Evolutionary conservation across 92 coral and sea anemone species (phyloP).

Genomic region (Umimayanthus chanpuru): DNA sequence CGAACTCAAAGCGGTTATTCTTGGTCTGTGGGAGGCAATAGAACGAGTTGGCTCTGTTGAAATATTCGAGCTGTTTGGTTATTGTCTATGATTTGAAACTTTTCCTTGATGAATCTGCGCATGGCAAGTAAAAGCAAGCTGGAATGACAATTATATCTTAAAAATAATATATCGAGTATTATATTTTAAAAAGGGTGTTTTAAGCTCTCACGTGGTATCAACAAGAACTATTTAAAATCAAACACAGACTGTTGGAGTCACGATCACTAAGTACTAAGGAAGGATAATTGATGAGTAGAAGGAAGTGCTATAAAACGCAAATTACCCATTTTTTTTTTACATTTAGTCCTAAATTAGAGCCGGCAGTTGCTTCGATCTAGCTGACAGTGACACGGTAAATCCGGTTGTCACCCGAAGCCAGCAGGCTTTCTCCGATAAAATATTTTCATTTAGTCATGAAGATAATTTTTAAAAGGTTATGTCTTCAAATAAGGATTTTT

Average conservation of each 20-base stretch:
- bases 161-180: background rate
- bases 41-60: background rate
- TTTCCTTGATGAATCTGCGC: slow-evolving; percentile 37
- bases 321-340: background rate
- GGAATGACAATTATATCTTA: background rate
- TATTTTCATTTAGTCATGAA: background rate
- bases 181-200: background rate
- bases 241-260: background rate
- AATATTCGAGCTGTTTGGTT: slow-evolving; percentile 26
- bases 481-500: background rate
- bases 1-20: slow-evolving; percentile 47
- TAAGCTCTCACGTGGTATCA: background rate
- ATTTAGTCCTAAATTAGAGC: background rate
- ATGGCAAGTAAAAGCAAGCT: slow-evolving; percentile 21
- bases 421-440: background rate
- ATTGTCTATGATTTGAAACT: slow-evolving; percentile 24
- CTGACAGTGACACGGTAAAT: background rate
- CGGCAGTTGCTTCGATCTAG: background rate
- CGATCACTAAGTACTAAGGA: background rate
- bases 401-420: background rate
- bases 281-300: too few species aligned
- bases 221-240: background rate
- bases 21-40: slow-evolving; percentile 32
- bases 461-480: slow-evolving; percentile 3
- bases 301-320: background rate